Base-by-base conservation (phyloP, 2,888 invertebrate genomes). In the Heteromyza rotundicornis region DNA sequence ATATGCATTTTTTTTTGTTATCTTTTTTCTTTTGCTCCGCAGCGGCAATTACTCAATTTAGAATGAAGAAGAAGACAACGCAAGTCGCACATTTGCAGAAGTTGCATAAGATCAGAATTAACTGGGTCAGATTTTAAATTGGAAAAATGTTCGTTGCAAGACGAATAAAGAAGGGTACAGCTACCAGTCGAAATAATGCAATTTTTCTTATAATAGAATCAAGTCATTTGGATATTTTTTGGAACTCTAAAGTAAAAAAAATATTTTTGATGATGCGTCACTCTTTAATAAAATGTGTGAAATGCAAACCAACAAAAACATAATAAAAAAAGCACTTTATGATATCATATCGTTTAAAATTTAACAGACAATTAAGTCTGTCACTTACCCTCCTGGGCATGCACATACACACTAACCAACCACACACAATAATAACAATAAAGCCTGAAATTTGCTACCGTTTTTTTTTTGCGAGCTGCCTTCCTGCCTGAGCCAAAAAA, bases 341-440 rank as follows among this genome's bases (percentile, higher is more conserved):
- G 20, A 8, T 7, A 8, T n/a, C 14, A 47, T 47, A 5, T 47
- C 47, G 47, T 20, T 47, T 8, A 47, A 47, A 47, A 47, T 65
- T 65, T 63, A 65, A 60, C 63, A 59, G 58, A 23, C 62, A 65
- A 65, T 65, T 65, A 60, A 63, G 58, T 63, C 57, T 53, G 58
- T 50, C 63, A 63, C 63, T 40, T 56, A 57, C 20, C 62, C 40
- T 22, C 51, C 40, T 40, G 27, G 52, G 57, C 49, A 56, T 44
- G 57, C 27, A 52, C 44, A 49, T 20, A 53, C 49, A 20, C 16
- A 17, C 56, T 56, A 36, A 17, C 32, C 12, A 36, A 35, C 50
- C 55, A n/a, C 49, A 10, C n/a, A 27, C 52, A 20, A 49, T 35
- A 35, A 47, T 44, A 8, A 16, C 19, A 3, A n/a, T n/a, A n/a